Percentiles rank a stretch among this genome's conserved stretches.
phyloP scores from a whole-genome alignment of 2,113 vertebrate species.

The Solea solea region DNA sequence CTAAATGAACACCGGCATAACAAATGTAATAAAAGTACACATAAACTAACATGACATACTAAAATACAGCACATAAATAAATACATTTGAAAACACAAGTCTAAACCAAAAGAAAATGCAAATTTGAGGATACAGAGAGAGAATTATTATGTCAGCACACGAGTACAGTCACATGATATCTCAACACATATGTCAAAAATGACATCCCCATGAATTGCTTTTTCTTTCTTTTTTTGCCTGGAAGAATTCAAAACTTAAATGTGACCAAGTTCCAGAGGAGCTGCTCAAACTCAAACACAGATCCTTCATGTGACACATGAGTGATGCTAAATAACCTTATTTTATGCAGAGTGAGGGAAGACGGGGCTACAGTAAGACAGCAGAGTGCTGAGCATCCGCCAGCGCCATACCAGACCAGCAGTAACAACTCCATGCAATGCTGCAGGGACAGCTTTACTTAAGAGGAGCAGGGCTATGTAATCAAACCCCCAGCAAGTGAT shows the following conservation, averaged over 20 bases:
- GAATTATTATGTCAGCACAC: no score
- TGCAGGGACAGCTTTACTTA: slow-evolving; percentile 78
- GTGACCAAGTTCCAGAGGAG: neutral
- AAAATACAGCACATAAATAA: no score
- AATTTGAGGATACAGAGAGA: no score
- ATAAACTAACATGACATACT: no score
- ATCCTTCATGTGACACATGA: slow-evolving; percentile 18
- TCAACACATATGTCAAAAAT: neutral
- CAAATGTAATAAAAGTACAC: no score
- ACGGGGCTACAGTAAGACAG: slow-evolving; percentile 38
- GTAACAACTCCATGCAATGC: slow-evolving; percentile 56
- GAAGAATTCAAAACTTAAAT: neutral
- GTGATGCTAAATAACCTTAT: slow-evolving; percentile 23
- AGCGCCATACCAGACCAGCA: slow-evolving; percentile 52
- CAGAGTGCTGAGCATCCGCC: slow-evolving; percentile 53
- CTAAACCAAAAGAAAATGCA: no score
- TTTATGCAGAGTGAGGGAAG: slow-evolving; percentile 16
- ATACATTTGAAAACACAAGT: no score
- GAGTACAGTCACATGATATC: no score
- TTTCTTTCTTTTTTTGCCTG: neutral
- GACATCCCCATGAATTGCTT: neutral
- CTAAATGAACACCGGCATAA: no score
- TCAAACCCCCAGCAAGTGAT: slow-evolving; percentile 78
- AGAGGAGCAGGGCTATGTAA: slow-evolving; percentile 73
- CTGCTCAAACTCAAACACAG: neutral